Evolutionary conservation across 2,888 invertebrate species (phyloP), one percentile per base, ranked within the genome.

Genomic region (Amphipoea oculea): DNA sequence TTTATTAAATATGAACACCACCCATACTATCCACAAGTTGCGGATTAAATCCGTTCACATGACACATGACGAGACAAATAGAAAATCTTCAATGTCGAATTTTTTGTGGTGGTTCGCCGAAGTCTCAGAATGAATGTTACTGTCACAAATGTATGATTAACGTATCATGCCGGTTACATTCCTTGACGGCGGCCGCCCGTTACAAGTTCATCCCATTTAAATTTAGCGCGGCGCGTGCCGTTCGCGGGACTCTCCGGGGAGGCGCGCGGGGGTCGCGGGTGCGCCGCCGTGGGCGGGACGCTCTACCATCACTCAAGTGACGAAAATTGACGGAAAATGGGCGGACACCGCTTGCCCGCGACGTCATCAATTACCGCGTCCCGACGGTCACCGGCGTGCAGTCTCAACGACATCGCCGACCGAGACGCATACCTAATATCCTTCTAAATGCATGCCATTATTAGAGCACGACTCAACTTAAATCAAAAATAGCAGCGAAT

Each of bases 241-340:
- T 90, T 86, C 90, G 89, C 91, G 93, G 94, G 91, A 87, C 90
- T 89, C 90, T 83, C 83, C 83, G 92, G 92, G 90, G 88, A 87
- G 86, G 48, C n/a, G 20, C 73, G 79, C 48, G 84, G 77, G 88
- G 83, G 86, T 66, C 86, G 85, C 88, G 90, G 89, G 90, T 79
- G 86, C 88, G 87, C 91, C 88, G 89, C 86, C 82, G 90, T 92
- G 95, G 96, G 97, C 96, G 97, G 95, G 93, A 91, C 96, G 92
- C 91, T 93, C 94, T 91, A 96, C 97, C 96, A 97, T 97, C 96
- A 96, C 94, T 97, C 97, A 97, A 96, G 96, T 95, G 96, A 97
- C 96, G 96, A 97, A 97, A 97, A 97, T 97, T 96, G 96, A 96
- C 96, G 96, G 97, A 97, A 97, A 96, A 96, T 97, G 97, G 97